Evolutionary conservation across 2,113 vertebrate genomes (phyloP).

Genomic region (Fulmarus glacialis): DNA sequence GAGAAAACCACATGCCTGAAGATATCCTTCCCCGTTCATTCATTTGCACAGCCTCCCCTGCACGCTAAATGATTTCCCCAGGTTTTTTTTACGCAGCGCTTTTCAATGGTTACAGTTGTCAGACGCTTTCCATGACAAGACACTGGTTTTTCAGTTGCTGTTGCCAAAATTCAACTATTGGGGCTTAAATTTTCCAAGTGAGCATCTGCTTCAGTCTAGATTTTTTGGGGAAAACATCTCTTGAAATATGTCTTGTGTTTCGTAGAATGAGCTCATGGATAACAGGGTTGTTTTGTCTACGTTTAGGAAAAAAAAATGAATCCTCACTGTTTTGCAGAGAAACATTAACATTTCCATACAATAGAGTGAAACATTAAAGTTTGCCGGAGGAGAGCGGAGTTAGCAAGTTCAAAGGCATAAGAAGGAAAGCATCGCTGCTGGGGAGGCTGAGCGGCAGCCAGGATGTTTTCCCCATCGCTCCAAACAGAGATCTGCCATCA

Average conservation of each 20-base stretch:
- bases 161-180: conserved; percentile 6
- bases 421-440: not conserved
- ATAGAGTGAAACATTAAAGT: not conserved
- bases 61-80: not conserved
- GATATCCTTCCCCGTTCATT: not conserved
- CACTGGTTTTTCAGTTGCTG: not conserved
- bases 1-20: not conserved
- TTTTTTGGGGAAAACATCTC: not conserved
- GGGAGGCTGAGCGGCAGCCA: not conserved
- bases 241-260: not conserved
- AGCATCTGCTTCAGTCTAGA: conserved; percentile 20
- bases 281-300: conserved; percentile 43
- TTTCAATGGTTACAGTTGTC: not conserved
- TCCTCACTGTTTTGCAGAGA: not conserved
- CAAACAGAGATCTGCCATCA: not conserved
- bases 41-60: not conserved
- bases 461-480: not conserved
- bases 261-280: conserved; percentile 13
- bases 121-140: not conserved
- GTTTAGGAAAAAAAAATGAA: not conserved
- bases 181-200: not conserved
- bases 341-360: conserved; percentile 1
- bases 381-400: not conserved
- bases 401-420: not conserved
- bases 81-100: not conserved